Evolutionary conservation across 2,797 vertebrate species (phyloP).

Genomic region (Phrynocephalus vlangalii): DNA sequence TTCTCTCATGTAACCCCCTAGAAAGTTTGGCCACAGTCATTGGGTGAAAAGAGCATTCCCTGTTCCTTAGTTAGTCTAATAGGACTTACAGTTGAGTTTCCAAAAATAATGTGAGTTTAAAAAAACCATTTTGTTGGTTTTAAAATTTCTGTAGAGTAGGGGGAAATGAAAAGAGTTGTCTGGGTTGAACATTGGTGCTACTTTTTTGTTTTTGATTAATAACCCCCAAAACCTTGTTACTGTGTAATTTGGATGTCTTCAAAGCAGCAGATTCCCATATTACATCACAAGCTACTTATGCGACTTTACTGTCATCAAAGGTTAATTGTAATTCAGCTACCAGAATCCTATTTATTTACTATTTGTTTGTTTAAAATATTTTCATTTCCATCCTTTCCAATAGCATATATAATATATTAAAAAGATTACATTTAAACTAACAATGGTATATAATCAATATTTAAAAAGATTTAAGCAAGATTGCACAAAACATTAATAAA

Average conservation of each 20-base stretch:
- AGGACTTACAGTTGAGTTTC: no score
- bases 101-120: neutral
- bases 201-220: neutral
- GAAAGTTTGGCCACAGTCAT: neutral
- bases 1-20: no score
- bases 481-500: no score
- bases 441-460: no score
- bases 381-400: no score
- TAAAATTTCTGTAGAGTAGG: neutral
- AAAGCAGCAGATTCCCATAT: neutral
- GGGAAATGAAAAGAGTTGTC: neutral
- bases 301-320: neutral
- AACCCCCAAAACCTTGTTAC: no score
- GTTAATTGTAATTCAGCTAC: neutral
- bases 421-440: neutral
- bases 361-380: no score
- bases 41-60: neutral
- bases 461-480: no score
- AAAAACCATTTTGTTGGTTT: neutral
- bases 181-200: neutral
- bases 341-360: neutral
- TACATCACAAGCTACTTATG: neutral
- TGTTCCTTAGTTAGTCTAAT: neutral
- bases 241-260: neutral
- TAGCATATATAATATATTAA: no score